Base-by-base conservation (phyloP, 2,888 invertebrate genomes). In the Argyra leucocephala region DNA sequence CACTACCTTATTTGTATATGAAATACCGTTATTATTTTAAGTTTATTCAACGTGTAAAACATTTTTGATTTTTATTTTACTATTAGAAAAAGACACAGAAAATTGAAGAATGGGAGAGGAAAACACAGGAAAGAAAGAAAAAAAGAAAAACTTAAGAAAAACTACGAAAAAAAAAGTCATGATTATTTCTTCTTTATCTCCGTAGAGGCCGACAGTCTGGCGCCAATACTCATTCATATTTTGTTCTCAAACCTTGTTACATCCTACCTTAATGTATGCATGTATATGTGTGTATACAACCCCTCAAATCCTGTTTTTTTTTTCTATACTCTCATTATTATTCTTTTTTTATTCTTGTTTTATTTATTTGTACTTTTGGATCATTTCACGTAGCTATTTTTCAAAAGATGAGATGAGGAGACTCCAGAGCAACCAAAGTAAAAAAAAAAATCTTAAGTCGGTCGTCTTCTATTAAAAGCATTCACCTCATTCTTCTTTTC, bases 191-290 rank as follows among this genome's bases (percentile, higher is more conserved):
- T 66, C 66, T 69, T 69, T 69, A 69, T 69, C 69, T 66, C 48
- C 31, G 59, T 65, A 48, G 69, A 69, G 69, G 67, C 69, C 67
- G 69, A 67, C 69, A 67, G 69, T 67, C 69, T 69, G 69, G 69
- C 66, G 69, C 69, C 69, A 69, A 66, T 67, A 66, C 66, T 69
- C 67, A 67, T 67, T 69, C 67, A 67, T 67, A 66, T 69, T 69
- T 64, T 48, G n/a, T n/a, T 48, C 2, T 9, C 48, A 48, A 48
- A 15, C 48, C 48, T 48, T n/a, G 15, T 15, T 48, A 7, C n/a
- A 57, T 9, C 57, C 23, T 59, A 23, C 59, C 59, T 59, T 23
- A 60, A 59, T 58, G 48, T 48, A 48, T 15, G 48, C 15, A 18
- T n/a, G 48, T 48, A 48, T 48, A 18, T 48, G 18, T 48, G 2